Conservation (phyloP, 2,113 vertebrate species). For the Calidris pugnax region DNA sequence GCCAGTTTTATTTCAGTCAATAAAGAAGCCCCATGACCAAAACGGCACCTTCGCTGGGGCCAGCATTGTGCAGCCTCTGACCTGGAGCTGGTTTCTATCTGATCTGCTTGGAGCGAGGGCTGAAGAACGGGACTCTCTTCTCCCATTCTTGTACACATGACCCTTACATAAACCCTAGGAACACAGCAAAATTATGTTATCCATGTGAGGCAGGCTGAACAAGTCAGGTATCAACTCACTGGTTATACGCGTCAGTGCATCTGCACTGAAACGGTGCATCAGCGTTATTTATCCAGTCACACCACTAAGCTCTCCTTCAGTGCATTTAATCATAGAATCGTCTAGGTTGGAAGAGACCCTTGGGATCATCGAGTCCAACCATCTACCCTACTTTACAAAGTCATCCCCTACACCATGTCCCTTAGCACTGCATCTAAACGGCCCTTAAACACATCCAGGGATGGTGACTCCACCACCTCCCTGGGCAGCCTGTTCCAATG, state of each 20-base stretch:
- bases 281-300: neutral
- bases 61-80: neutral
- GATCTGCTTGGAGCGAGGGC: neutral
- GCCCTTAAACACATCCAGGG: too few relatives aligned
- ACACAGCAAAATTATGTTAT: neutral
- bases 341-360: too few relatives aligned
- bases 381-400: too few relatives aligned
- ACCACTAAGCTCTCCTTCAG: neutral
- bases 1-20: neutral
- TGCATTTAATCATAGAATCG: too few relatives aligned
- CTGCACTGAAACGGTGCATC: neutral
- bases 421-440: too few relatives aligned
- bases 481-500: too few relatives aligned
- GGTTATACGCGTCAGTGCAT: fast-evolving
- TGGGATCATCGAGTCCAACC: too few relatives aligned
- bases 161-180: neutral
- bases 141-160: neutral
- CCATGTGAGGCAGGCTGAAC: neutral
- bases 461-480: too few relatives aligned
- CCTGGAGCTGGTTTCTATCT: neutral
- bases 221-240: neutral
- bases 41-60: neutral
- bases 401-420: too few relatives aligned
- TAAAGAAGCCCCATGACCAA: neutral
- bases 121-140: neutral